These are phyloP conservation scores for Sphaerophoria taeniata DNA, from an alignment of 2,888 invertebrate species.

Conservation along the genomic window DNA sequence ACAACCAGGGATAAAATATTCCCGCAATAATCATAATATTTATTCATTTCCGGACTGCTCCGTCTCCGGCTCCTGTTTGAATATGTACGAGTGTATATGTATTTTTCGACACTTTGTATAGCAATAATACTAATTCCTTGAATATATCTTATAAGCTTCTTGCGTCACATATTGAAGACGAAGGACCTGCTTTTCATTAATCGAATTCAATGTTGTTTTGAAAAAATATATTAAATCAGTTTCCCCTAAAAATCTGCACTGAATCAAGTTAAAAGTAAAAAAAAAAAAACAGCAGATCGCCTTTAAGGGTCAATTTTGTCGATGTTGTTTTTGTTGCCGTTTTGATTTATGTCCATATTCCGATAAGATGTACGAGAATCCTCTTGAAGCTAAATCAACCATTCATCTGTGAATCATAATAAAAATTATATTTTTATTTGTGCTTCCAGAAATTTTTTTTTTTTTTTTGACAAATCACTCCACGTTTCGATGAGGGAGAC, in stretches of 20 bases:
- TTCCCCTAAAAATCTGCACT: neutral
- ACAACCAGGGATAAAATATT: constrained; percentile 61
- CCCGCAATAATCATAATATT: constrained; percentile 73
- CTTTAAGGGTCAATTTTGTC: constrained; percentile 61
- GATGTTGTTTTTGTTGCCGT: constrained; percentile 25
- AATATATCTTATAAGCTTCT: constrained; percentile 12
- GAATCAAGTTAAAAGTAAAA: constrained; percentile 41
- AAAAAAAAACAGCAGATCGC: constrained; percentile 8
- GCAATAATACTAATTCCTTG: constrained; percentile 69
- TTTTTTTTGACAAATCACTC: constrained; percentile 68
- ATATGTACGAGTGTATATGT: constrained; percentile 6
- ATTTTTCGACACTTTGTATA: constrained; percentile 73
- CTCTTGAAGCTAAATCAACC: constrained; percentile 64
- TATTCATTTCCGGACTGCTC: constrained; percentile 62
- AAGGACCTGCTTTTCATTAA: constrained; percentile 33
- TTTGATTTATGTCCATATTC: constrained; percentile 63
- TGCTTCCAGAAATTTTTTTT: constrained; percentile 13
- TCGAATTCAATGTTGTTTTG: constrained; percentile 22
- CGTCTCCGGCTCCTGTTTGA: constrained; percentile 7
- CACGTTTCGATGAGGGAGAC: constrained; percentile 25
- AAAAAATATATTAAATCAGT: neutral
- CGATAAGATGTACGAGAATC: constrained; percentile 61
- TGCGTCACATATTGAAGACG: constrained; percentile 39
- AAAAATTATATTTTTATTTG: constrained; percentile 64
- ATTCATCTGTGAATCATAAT: constrained; percentile 74